These are phyloP conservation scores for Cheilinus undulatus DNA, from an alignment of 2,113 vertebrate species.

Conservation along the genomic window DNA sequence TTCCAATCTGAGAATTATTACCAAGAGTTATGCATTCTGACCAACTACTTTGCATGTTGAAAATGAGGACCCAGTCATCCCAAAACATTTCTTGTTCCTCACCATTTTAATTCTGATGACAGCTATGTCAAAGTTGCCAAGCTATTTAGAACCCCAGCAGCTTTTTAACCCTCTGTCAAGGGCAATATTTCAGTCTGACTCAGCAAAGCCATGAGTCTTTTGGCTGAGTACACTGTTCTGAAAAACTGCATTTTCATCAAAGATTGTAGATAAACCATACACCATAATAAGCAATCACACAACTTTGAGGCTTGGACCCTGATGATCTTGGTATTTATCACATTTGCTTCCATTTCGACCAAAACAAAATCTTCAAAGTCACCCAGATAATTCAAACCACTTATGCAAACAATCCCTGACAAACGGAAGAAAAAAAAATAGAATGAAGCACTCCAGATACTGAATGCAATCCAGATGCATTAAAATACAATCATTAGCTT, in stretches of 20 bases:
- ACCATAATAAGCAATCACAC: constrained; percentile 3
- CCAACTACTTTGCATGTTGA: constrained; percentile 7
- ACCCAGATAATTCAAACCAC: constrained; percentile 8
- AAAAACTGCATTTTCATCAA: constrained; percentile 17
- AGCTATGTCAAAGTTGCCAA: constrained; percentile 10
- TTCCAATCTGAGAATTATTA: background rate
- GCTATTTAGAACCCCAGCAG: constrained; percentile 16
- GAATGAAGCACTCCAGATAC: constrained; percentile 4
- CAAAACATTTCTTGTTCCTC: constrained; percentile 9
- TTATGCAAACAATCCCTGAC: constrained; percentile 10
- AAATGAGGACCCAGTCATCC: background rate
- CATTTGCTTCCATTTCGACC: constrained; percentile 6
- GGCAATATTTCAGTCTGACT: constrained; percentile 17
- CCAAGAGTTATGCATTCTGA: background rate
- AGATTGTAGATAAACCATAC: background rate
- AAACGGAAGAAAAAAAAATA: constrained; percentile 13
- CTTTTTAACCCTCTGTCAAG: constrained; percentile 26
- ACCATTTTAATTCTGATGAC: constrained; percentile 23
- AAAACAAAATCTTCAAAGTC: constrained; percentile 15
- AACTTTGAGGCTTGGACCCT: background rate
- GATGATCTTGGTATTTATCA: constrained; percentile 8
- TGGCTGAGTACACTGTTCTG: background rate
- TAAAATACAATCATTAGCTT: constrained; percentile 5
- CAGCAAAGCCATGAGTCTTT: constrained; percentile 16
- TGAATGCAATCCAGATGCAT: constrained; percentile 41